Percentiles rank a stretch among this genome's conserved stretches.
These are phyloP conservation scores for Littorina saxatilis DNA, from an alignment of 1,140 invertebrate species.

Conservation along the genomic window DNA sequence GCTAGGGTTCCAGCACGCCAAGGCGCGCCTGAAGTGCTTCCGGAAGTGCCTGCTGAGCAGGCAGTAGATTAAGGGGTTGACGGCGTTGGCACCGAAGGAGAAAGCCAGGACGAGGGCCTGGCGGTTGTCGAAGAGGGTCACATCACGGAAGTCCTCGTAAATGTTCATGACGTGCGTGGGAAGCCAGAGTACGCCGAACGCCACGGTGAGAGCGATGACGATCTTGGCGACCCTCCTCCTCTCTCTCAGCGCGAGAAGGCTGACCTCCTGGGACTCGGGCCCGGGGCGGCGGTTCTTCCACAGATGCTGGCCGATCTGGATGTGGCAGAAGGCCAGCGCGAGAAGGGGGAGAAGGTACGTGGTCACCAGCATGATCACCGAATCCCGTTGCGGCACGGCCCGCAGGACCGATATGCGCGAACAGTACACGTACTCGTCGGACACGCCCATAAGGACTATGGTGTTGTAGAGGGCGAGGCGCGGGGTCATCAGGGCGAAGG, in stretches of 20 bases:
- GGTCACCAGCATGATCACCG: conserved; percentile 49
- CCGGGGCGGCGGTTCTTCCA: conserved; percentile 46
- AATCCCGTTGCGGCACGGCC: conserved; percentile 44
- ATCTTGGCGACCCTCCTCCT: conserved; percentile 84
- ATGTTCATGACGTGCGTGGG: conserved; percentile 84
- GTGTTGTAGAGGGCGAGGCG: conserved; percentile 41
- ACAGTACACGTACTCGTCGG: conserved; percentile 18
- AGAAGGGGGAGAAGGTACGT: conserved; percentile 55
- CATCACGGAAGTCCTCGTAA: conserved; percentile 91
- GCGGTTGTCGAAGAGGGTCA: conserved; percentile 88
- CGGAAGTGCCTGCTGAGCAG: conserved; percentile 92
- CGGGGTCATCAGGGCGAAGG: conserved; percentile 49
- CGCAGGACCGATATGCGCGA: conserved; percentile 29
- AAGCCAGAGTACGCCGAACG: conserved; percentile 92
- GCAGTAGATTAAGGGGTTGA: conserved; percentile 93
- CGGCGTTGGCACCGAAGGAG: conserved; percentile 89
- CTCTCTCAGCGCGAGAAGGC: conserved; percentile 44
- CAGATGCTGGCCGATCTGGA: conserved; percentile 59
- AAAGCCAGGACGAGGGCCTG: conserved; percentile 80
- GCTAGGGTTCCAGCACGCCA: conserved; percentile 81
- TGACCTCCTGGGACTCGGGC: conserved; percentile 23
- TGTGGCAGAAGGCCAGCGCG: conserved; percentile 54
- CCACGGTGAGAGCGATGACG: conserved; percentile 89
- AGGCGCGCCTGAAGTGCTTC: conserved; percentile 91
- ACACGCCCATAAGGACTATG: conserved; percentile 6